Evolutionary conservation across 2,888 invertebrate species (phyloP), one percentile per base, ranked within the genome.

Genomic region (Cephonodes hylas): DNA sequence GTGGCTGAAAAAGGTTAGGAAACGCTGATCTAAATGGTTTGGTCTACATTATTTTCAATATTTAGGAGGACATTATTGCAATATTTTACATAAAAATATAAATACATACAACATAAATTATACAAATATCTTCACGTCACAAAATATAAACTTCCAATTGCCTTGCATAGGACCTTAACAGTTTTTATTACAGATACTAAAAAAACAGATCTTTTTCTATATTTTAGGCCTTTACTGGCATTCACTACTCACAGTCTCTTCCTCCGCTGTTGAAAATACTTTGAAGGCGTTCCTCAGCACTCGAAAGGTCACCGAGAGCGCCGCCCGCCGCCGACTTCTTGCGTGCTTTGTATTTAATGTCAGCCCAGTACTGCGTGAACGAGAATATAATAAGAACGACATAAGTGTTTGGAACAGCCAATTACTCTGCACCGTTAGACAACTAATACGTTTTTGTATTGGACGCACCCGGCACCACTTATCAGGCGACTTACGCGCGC

Each of bases 391-490:
- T 15, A 31, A 1, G 27, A 53, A 31, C 1, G 10, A 27, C n/a
- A 38, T 18, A 10, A 18, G n/a, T 3, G 18, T 6, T 23, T 22
- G 15, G 1, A n/a, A 10, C 7, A 27, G 23, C 13, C 13, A 56
- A 20, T 15, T 23, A 7, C 7, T 22, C 22, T 3, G 10, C 8
- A 34, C 8, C 27, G 20, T 27, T 48, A 68, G 23, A 60, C 56
- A 5, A 59, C 42, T n/a, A 8, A 25, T 0, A 57, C n/a, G n/a
- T n/a, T 44, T 23, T 38, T 15, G 5, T 15, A 20, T 15, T 4
- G 3, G 18, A 80, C 84, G 78, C 42, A 91, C 91, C 77, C 89
- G 79, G 70, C 91, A 90, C 91, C 91, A 91, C 83, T 89, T 90
- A 72, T 91, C 91, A 1, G 91, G 91, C 0, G 90, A 88, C 70